Evolutionary conservation across 2,888 invertebrate genomes (phyloP), one percentile per base, ranked within the genome.

Genomic region (Platycheirus rosarum): DNA sequence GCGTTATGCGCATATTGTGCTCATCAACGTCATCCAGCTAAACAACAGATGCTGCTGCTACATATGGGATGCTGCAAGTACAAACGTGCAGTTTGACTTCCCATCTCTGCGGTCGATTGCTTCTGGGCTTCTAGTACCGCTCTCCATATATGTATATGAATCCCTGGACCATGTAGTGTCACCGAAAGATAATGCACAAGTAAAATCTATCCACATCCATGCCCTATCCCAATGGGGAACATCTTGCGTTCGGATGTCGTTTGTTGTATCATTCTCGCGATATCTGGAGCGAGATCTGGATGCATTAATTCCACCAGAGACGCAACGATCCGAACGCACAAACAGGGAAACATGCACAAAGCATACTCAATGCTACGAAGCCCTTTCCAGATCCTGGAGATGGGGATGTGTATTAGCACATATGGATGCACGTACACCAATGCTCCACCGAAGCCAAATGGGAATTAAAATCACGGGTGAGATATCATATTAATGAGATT

Each of bases 401-500:
- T 53, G n/a, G n/a, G n/a, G 68, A 13, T 37, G 46, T 70, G 26
- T 26, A 26, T 23, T 9, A 82, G 62, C 73, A 79, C 73, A 79
- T 73, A 63, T 73, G 53, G 37, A 37, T 60, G 66, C 46, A 51
- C 62, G 44, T 42, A 71, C 51, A 70, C 48, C 51, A 42, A 40
- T 65, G 53, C 48, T 37, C 29, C 20, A 66, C 44, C 20, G 29
- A 32, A 62, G n/a, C 40, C 32, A 63, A 69, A 76, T 71, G 68
- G 37, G 63, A 76, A 76, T 82, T 57, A 63, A 76, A 82, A 82
- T 82, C 82, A 82, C 82, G 82, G 82, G 71, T 82, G 82, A 82
- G 76, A 68, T 82, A 76, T 68, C 71, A 57, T 82, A 82, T 82
- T 82, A 82, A 82, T 82, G 76, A 82, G 76, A 82, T 82, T 76